phyloP scores from a whole-genome alignment of 2,797 vertebrate genomes.

The Okamejei kenojei region DNA sequence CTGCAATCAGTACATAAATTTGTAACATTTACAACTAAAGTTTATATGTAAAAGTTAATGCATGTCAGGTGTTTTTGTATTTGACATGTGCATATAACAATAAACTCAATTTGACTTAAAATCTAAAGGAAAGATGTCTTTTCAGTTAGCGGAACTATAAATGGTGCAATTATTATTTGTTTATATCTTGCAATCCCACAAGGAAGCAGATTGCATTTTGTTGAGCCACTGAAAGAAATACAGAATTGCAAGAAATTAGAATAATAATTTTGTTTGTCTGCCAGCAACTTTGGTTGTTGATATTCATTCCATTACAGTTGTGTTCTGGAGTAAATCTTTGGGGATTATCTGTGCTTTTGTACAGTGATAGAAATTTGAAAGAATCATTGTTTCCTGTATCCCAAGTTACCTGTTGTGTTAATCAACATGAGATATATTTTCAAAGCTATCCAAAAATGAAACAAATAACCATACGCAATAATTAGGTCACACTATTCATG shows the following conservation, averaged over 20 bases:
- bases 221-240: background rate
- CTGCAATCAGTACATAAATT: background rate
- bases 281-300: background rate
- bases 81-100: too few species aligned
- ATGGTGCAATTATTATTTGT: background rate
- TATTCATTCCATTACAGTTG: background rate
- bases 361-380: slow-evolving; percentile 7
- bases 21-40: background rate
- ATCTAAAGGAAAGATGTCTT: background rate
- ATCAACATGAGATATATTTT: slow-evolving; percentile 18
- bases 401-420: slow-evolving; percentile 24
- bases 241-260: background rate
- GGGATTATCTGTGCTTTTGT: background rate
- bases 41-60: too few species aligned
- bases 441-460: slow-evolving; percentile 26
- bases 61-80: too few species aligned
- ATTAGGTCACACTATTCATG: slow-evolving; percentile 22
- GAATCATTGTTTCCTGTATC: slow-evolving; percentile 11
- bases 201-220: background rate
- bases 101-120: too few species aligned
- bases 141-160: background rate
- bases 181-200: background rate
- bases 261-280: background rate
- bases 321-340: background rate
- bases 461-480: slow-evolving; percentile 13